Evolutionary conservation across 1,140 invertebrate genomes (phyloP).

Genomic region (Himalopsyche phryganea): DNA sequence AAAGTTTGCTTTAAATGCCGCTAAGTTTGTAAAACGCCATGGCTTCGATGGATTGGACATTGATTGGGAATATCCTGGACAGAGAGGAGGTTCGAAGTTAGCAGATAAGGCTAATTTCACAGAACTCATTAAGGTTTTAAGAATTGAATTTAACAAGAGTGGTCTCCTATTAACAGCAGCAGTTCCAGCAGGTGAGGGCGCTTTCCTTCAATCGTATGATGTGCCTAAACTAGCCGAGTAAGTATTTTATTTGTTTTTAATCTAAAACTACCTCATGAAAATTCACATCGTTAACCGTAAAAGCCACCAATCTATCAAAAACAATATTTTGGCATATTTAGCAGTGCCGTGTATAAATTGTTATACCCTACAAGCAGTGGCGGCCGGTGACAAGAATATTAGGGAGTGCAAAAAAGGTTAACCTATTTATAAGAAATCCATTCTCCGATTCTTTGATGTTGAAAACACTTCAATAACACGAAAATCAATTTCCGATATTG

Average conservation of each 20-base stretch:
- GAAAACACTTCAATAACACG: no score
- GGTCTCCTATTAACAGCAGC: constrained; percentile 59
- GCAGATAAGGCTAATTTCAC: constrained; percentile 49
- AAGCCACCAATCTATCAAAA: no score
- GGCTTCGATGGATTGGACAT: constrained; percentile 82
- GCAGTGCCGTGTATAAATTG: no score
- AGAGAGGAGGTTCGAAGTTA: constrained; percentile 8
- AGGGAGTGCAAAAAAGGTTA: no score
- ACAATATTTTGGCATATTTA: no score
- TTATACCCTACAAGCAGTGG: no score
- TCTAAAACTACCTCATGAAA: no score
- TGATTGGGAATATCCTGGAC: constrained; percentile 82
- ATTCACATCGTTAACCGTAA: no score
- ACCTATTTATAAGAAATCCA: no score
- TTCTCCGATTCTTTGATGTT: no score
- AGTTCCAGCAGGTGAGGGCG: constrained; percentile 53
- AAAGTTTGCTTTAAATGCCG: constrained; percentile 68
- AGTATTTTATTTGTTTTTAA: constrained; percentile 25
- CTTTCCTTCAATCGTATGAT: constrained; percentile 58
- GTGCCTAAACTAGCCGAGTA: constrained; percentile 48
- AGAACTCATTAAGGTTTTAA: constrained; percentile 56
- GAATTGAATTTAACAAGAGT: constrained; percentile 52
- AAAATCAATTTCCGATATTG: no score
- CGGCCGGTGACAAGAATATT: no score
- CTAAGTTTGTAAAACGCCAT: constrained; percentile 75